Percentiles rank a stretch among this genome's conserved stretches.
phyloP scores from a whole-genome alignment of 2,888 invertebrate genomes.

The Pyrocoelia pectoralis region DNA sequence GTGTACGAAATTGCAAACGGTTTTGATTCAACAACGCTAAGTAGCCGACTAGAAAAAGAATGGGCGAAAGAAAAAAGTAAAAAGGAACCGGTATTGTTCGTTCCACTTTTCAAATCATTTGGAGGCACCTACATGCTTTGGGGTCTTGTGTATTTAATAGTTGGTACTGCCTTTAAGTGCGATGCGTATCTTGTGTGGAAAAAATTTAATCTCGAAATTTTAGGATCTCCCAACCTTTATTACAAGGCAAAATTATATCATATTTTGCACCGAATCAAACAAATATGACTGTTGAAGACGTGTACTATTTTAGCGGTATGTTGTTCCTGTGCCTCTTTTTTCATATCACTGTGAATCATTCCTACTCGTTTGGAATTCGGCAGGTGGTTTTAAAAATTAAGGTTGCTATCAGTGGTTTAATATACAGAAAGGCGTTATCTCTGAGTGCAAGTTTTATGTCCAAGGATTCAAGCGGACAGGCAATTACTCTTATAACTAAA shows the following conservation, averaged over 20 bases:
- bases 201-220: neutral
- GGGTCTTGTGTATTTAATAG: conserved; percentile 17
- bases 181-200: neutral
- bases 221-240: conserved; percentile 71
- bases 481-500: conserved; percentile 69
- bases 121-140: conserved; percentile 23
- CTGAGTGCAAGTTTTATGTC: conserved; percentile 83
- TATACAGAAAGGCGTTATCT: conserved; percentile 76
- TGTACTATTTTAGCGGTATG: conserved; percentile 60
- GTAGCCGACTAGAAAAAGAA: conserved; percentile 58
- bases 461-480: conserved; percentile 75
- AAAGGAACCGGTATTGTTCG: conserved; percentile 14
- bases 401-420: conserved; percentile 80
- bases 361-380: conserved; percentile 1
- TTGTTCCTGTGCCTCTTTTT: conserved; percentile 67
- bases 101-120: conserved; percentile 28
- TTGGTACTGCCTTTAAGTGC: conserved; percentile 7
- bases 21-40: conserved; percentile 63
- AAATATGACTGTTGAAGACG: conserved; percentile 1
- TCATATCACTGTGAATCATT: conserved; percentile 54
- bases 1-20: conserved; percentile 65
- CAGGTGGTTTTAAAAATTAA: conserved; percentile 70
- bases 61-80: conserved; percentile 42
- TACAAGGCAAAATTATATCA: conserved; percentile 70
- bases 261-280: conserved; percentile 66